Conservation (phyloP, 2,113 vertebrate species). For the Potamarius usumacintae region DNA sequence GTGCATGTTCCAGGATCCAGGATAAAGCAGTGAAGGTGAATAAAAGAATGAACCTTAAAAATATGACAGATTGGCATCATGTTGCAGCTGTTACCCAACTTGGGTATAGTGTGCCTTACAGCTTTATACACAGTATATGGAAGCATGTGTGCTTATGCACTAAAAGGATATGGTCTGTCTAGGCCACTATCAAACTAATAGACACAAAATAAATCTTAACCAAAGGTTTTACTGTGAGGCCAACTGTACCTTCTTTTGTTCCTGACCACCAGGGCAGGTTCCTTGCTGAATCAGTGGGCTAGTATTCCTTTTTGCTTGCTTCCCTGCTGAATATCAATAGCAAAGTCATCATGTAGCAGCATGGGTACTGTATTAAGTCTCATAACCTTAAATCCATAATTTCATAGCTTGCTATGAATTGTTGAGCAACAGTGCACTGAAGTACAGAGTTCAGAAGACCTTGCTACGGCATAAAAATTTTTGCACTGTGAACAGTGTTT, state of each 20-base stretch:
- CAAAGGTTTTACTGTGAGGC: background rate
- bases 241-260: background rate
- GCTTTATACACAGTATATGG: constrained; percentile 29
- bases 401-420: background rate
- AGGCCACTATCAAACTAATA: background rate
- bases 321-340: background rate
- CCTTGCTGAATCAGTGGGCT: background rate
- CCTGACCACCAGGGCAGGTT: background rate
- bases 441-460: background rate
- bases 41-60: background rate
- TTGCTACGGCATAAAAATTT: background rate
- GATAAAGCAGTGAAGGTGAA: background rate
- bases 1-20: background rate
- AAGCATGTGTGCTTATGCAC: background rate
- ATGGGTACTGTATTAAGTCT: background rate
- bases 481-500: no score
- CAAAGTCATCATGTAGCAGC: background rate
- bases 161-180: no score
- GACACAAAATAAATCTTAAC: background rate
- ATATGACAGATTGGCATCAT: constrained; percentile 11
- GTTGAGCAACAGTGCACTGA: background rate
- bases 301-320: background rate
- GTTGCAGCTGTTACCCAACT: background rate
- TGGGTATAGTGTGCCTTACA: constrained; percentile 15
- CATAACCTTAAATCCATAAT: background rate